Percentiles rank a stretch among this genome's conserved stretches.
Conservation (phyloP, 2,888 invertebrate species). For the Cephus rjabovi region DNA sequence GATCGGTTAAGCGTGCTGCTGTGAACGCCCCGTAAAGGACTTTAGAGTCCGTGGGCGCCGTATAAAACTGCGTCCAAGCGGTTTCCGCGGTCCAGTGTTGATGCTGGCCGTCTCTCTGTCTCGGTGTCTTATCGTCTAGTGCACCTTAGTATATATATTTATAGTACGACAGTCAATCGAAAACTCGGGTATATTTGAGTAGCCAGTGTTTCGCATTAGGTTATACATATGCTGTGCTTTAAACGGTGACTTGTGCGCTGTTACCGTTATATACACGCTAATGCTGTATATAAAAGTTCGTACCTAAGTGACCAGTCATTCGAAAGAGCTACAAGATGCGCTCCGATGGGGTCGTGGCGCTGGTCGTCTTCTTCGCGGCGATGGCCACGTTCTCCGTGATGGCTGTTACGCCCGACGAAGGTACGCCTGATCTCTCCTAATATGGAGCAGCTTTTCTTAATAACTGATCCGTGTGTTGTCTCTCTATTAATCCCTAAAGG, state of each 20-base stretch:
- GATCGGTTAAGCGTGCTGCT: background rate
- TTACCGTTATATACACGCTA: background rate
- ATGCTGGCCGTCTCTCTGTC: slow-evolving; percentile 16
- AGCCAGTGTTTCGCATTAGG: background rate
- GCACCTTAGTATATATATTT: background rate
- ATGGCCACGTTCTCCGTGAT: slow-evolving; percentile 42
- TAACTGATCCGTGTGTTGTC: background rate
- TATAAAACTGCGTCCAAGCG: slow-evolving; percentile 59
- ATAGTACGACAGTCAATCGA: background rate
- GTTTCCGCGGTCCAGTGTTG: slow-evolving; percentile 56
- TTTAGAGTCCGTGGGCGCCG: slow-evolving; percentile 58
- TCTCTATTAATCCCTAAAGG: background rate
- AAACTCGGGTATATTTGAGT: background rate
- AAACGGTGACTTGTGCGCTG: background rate
- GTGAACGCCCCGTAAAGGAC: slow-evolving; percentile 37
- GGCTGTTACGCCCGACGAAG: slow-evolving; percentile 48
- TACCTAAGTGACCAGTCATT: background rate
- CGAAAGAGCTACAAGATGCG: slow-evolving; percentile 30
- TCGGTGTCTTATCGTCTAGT: slow-evolving; percentile 6
- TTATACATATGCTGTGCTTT: background rate
- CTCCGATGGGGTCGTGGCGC: slow-evolving; percentile 31
- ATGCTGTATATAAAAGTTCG: background rate
- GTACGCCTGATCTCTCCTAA: slow-evolving; percentile 30
- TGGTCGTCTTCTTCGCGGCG: slow-evolving; percentile 37
- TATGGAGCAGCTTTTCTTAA: background rate